Evolutionary conservation across 2,113 vertebrate genomes (phyloP), one percentile per base, ranked within the genome.

Genomic region (Cyphomyrus discorhynchus): DNA sequence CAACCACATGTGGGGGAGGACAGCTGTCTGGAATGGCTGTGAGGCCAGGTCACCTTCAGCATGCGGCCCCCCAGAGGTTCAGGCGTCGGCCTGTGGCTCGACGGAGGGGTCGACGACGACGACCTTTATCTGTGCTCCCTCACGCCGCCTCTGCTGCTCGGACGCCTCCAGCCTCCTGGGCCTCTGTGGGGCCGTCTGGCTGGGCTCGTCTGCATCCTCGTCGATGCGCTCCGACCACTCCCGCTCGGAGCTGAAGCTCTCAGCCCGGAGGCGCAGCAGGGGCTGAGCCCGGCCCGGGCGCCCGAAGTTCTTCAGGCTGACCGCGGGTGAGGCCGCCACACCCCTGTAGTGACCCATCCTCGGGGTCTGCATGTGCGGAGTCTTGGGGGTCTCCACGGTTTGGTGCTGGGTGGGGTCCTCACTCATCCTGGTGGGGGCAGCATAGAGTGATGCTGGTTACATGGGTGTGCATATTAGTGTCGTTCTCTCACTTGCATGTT

Each of bases 381-480:
- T 89, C 39, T 45, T 82, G 24, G 80, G 52, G 21, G 80, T 85
- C 80, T 89, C 89, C 39, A 85, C 52, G 1, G n/a, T 85, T 52
- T 56, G 80, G 24, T 83, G 53, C 9, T 85, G 89, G 19, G 77
- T n/a, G 6, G 80, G 77, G 39, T 85, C 89, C 21, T 84, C 80
- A 15, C 80, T 89, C 77, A 84, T 84, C 80, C 89, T 89, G 89
- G 50, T 53, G 85, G 27, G n/a, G 50, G 47, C 6, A 87, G 50
- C 17, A 42, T 17, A 80, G 35, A 35, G 74, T 80, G 5, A 77
- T 19, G 13, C 1, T 39, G 27, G 35, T 80, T 70, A 70, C n/a
- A 11, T 70, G 10, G 62, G 13, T 35, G 31, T 70, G 74, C 70
- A 39, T 77, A 7, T 77, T 5, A 7, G 35, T 77, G 74, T 19